Percentiles rank a stretch among this genome's conserved stretches.
Conservation (phyloP, 2,113 vertebrate genomes). For the Aepyceros melampus region DNA sequence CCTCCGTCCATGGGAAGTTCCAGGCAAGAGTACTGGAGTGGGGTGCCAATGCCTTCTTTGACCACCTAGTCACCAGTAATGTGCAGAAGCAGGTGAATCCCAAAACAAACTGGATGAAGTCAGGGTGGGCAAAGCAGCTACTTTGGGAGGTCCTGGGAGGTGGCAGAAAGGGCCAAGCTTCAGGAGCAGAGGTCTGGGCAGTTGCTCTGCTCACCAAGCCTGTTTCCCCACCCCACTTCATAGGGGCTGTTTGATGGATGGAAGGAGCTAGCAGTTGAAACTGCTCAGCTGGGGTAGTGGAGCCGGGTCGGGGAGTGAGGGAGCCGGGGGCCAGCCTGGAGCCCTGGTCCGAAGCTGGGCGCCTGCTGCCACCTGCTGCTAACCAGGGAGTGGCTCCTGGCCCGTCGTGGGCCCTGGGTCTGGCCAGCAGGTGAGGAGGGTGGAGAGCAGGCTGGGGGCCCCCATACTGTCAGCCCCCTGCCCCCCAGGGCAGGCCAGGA, state of each 20-base stretch:
- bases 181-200: fast-evolving
- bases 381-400: neutral
- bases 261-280: fast-evolving
- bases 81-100: fast-evolving
- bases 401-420: fast-evolving
- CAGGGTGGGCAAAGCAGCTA: neutral
- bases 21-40: no score
- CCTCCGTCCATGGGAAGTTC: no score
- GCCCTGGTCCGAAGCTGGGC: neutral
- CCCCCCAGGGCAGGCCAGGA: neutral
- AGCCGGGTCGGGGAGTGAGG: fast-evolving
- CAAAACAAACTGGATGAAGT: no score
- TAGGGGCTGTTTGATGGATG: neutral
- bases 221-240: fast-evolving
- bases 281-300: neutral
- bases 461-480: neutral
- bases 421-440: neutral
- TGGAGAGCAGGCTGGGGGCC: neutral
- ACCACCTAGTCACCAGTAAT: fast-evolving
- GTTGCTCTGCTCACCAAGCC: neutral
- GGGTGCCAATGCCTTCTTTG: no score
- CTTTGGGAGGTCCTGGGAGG: neutral
- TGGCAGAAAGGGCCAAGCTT: no score
- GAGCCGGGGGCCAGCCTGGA: fast-evolving
- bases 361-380: neutral